Conservation (phyloP, 1,140 invertebrate species). For the Cyrtorhinus lividipennis region DNA sequence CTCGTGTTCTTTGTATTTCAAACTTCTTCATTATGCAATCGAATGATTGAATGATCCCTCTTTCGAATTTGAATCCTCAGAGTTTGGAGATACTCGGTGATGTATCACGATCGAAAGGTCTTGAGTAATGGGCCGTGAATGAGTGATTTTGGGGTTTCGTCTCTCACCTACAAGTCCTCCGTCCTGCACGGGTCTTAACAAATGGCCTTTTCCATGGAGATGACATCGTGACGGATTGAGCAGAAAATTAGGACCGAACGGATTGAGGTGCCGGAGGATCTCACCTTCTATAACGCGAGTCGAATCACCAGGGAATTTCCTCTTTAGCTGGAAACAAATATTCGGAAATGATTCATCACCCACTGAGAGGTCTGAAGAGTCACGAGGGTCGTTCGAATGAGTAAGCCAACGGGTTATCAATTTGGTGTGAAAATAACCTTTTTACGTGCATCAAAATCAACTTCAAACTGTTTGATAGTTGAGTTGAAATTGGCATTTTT, state of each 20-base stretch:
- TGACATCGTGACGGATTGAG: not conserved
- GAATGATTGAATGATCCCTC: too few relatives aligned
- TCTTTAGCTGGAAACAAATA: not conserved
- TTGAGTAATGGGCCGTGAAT: not conserved
- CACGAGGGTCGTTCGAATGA: too few relatives aligned
- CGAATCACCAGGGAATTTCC: not conserved
- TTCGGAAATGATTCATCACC: not conserved
- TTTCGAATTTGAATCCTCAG: too few relatives aligned
- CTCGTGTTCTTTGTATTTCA: too few relatives aligned
- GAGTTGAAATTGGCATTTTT: too few relatives aligned
- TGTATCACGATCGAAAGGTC: not conserved
- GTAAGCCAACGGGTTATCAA: too few relatives aligned
- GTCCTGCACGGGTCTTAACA: not conserved
- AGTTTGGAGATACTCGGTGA: not conserved
- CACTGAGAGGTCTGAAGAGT: not conserved
- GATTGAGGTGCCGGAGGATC: not conserved
- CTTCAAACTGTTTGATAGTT: too few relatives aligned
- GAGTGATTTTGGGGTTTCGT: not conserved
- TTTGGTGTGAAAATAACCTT: too few relatives aligned
- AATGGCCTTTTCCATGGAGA: not conserved
- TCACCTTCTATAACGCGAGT: not conserved
- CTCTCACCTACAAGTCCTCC: not conserved
- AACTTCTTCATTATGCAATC: too few relatives aligned
- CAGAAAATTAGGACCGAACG: not conserved
- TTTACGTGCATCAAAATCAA: too few relatives aligned